Conservation (phyloP, 2,797 vertebrate species). For the Antennarius maculatus region DNA sequence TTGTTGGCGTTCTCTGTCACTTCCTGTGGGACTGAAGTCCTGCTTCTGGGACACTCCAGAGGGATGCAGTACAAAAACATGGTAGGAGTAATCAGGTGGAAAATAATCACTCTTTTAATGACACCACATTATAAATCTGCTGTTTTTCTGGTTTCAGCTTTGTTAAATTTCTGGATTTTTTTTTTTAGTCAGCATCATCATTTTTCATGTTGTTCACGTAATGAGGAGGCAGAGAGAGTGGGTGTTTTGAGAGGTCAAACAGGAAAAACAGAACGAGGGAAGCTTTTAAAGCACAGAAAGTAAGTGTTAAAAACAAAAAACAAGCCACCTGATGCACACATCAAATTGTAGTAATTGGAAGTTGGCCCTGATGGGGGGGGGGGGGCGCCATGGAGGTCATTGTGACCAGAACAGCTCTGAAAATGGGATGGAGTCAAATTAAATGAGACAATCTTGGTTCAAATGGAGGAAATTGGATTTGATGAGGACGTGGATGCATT, state of each 20-base stretch:
- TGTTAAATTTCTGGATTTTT: too few relatives aligned
- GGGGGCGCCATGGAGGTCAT: constrained; percentile 50
- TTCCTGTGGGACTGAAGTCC: constrained; percentile 80
- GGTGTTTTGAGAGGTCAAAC: not conserved
- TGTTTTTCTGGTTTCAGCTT: not conserved
- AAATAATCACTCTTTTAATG: too few relatives aligned
- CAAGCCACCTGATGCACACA: constrained; percentile 2
- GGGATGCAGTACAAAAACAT: constrained; percentile 78
- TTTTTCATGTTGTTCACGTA: not conserved
- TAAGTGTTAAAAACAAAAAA: constrained; percentile 13
- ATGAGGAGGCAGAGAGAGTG: not conserved
- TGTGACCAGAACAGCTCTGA: constrained; percentile 42
- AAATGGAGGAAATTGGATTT: constrained; percentile 8
- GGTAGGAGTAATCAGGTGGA: constrained; percentile 59
- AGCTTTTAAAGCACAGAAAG: not conserved
- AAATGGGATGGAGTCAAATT: constrained; percentile 18
- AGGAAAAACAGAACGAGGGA: not conserved
- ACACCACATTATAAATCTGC: not conserved
- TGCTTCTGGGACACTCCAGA: constrained; percentile 60
- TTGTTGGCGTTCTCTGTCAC: constrained; percentile 80
- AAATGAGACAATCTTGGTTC: constrained; percentile 6
- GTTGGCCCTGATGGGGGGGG: constrained; percentile 3
- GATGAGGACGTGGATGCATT: not conserved
- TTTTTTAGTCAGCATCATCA: not conserved
- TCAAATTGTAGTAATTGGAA: constrained; percentile 18